These are phyloP conservation scores for Daubentonia madagascariensis DNA, from an alignment of 2,113 vertebrate species.

Conservation along the genomic window DNA sequence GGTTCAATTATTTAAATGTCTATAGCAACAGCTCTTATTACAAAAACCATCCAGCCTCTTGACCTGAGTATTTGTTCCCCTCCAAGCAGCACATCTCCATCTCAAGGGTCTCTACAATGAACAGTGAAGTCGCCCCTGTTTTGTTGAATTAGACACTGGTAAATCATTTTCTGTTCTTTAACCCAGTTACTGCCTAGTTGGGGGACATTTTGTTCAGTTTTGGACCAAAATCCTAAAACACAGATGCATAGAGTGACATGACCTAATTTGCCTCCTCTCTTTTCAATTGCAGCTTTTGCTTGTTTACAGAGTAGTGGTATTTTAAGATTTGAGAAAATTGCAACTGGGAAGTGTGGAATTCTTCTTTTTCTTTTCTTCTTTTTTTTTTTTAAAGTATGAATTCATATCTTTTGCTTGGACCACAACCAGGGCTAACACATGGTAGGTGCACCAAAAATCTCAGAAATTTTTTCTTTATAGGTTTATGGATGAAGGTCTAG, in stretches of 20 bases:
- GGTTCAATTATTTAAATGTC: neutral
- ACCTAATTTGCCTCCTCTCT: conserved; percentile 22
- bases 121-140: neutral
- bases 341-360: conserved; percentile 20
- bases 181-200: neutral
- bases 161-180: neutral
- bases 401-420: conserved; percentile 38
- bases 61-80: neutral
- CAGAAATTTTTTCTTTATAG: neutral
- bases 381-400: conserved; percentile 13
- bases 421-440: neutral
- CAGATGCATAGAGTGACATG: conserved; percentile 14
- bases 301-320: conserved; percentile 56
- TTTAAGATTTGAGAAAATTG: conserved; percentile 69
- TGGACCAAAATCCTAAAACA: conserved; percentile 4
- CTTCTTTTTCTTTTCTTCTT: neutral
- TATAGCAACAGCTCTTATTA: neutral
- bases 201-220: conserved; percentile 17
- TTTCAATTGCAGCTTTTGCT: conserved; percentile 35
- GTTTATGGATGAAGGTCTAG: neutral
- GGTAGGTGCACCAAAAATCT: neutral
- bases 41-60: neutral
- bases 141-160: neutral
- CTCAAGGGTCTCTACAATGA: neutral
- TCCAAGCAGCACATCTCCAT: neutral